These are phyloP conservation scores for Callopanchax toddi DNA, from an alignment of 2,113 vertebrate species.

Conservation along the genomic window DNA sequence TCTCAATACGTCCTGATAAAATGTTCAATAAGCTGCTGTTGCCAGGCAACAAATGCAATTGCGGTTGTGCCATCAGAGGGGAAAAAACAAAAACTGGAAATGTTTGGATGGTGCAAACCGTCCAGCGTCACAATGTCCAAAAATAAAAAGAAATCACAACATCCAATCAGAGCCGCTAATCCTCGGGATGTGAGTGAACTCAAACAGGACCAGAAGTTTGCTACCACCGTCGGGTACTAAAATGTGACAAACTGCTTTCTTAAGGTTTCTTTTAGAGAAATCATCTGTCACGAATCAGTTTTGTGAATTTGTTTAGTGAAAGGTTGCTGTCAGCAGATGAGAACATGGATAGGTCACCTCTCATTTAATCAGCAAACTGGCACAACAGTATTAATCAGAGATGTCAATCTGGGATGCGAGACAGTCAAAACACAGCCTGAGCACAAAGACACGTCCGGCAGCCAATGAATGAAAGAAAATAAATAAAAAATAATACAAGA, in stretches of 20 bases:
- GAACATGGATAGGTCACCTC: slow-evolving; percentile 20
- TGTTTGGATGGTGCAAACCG: slow-evolving; percentile 15
- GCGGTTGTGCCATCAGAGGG: slow-evolving; percentile 1
- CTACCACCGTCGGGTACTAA: no score
- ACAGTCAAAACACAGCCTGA: slow-evolving; percentile 41
- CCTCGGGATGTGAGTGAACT: slow-evolving; percentile 26
- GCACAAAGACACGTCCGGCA: slow-evolving; percentile 21
- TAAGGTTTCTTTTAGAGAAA: no score
- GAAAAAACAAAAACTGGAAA: slow-evolving; percentile 26
- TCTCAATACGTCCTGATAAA: slow-evolving; percentile 57
- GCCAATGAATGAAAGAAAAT: slow-evolving; percentile 3
- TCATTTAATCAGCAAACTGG: slow-evolving; percentile 39
- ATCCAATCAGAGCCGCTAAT: slow-evolving; percentile 37
- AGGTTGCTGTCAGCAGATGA: slow-evolving; percentile 21
- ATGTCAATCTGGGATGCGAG: slow-evolving; percentile 40
- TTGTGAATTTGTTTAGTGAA: background rate
- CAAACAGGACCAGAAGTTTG: slow-evolving; percentile 38
- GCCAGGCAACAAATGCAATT: slow-evolving; percentile 63
- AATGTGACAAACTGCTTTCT: no score
- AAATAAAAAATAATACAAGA: no score
- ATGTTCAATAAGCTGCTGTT: slow-evolving; percentile 62
- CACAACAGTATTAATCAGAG: slow-evolving; percentile 31
- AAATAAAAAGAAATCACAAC: slow-evolving; percentile 37
- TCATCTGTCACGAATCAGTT: slow-evolving; percentile 11
- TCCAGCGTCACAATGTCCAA: slow-evolving; percentile 46